Evolutionary conservation across 2,888 invertebrate genomes (phyloP).

Genomic region (Elgonia sp.): DNA sequence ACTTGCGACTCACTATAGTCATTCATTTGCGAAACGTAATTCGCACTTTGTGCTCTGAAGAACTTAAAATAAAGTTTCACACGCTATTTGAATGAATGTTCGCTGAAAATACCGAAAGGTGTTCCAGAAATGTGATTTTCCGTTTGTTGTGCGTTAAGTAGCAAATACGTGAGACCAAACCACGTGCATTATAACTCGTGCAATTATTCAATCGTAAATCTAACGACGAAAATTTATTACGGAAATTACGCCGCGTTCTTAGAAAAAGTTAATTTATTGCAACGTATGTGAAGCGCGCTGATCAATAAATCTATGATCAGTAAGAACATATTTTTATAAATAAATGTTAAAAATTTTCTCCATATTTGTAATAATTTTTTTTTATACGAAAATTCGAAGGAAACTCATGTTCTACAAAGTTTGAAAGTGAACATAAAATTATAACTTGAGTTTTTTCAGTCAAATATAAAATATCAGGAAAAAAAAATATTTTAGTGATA

Average conservation of each 20-base stretch:
- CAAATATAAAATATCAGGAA: no score
- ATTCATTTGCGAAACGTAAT: background rate
- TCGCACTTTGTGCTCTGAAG: background rate
- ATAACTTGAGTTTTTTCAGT: no score
- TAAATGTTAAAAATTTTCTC: background rate
- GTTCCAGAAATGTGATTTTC: no score
- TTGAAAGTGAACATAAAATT: no score
- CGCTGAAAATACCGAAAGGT: no score
- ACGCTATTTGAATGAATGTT: no score
- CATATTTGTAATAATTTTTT: background rate
- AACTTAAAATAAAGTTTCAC: background rate
- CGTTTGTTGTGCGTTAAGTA: background rate
- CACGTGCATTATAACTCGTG: slow-evolving; percentile 22
- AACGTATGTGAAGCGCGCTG: slow-evolving; percentile 29
- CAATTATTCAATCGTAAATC: slow-evolving; percentile 59
- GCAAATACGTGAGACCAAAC: background rate
- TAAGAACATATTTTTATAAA: slow-evolving; percentile 8
- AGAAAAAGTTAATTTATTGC: slow-evolving; percentile 51
- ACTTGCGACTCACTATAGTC: no score
- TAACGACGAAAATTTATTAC: slow-evolving; percentile 57
- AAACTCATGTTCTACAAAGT: no score
- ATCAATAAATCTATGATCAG: slow-evolving; percentile 43
- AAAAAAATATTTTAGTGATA: background rate
- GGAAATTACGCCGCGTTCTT: slow-evolving; percentile 39
- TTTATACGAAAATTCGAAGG: background rate